phyloP scores from a whole-genome alignment of 2,888 invertebrate genomes.

The Brachylomia viminalis region DNA sequence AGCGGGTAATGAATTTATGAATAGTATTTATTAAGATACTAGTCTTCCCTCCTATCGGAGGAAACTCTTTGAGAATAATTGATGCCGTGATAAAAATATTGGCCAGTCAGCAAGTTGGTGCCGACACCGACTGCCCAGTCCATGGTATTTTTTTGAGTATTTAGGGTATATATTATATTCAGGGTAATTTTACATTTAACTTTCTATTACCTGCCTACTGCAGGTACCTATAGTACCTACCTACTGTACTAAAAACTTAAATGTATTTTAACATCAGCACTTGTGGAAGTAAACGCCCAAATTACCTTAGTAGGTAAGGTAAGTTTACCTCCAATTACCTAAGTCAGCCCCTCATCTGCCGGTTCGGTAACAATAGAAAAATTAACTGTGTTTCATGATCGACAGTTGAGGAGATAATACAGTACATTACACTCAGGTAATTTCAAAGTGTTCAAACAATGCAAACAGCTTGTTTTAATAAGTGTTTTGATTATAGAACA shows the following conservation, averaged over 20 bases:
- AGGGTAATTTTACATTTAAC: too few relatives aligned
- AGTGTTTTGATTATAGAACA: too few relatives aligned
- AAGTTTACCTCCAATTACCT: not conserved
- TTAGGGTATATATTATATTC: too few relatives aligned
- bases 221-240: not conserved
- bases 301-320: not conserved
- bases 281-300: not conserved
- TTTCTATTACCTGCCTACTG: too few relatives aligned
- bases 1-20: conserved; percentile 43
- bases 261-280: not conserved
- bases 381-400: too few relatives aligned
- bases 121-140: too few relatives aligned
- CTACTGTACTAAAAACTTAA: not conserved
- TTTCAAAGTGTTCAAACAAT: not conserved
- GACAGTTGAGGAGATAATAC: too few relatives aligned
- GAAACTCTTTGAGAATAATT: not conserved
- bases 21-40: not conserved
- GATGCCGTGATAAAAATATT: not conserved
- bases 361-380: too few relatives aligned
- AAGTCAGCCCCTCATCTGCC: too few relatives aligned
- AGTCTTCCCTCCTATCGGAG: not conserved
- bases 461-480: too few relatives aligned
- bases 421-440: not conserved
- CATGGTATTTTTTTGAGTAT: too few relatives aligned
- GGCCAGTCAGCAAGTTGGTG: too few relatives aligned